Base-by-base conservation (phyloP, 2,797 vertebrate genomes). In the Anguilla pacifica region DNA sequence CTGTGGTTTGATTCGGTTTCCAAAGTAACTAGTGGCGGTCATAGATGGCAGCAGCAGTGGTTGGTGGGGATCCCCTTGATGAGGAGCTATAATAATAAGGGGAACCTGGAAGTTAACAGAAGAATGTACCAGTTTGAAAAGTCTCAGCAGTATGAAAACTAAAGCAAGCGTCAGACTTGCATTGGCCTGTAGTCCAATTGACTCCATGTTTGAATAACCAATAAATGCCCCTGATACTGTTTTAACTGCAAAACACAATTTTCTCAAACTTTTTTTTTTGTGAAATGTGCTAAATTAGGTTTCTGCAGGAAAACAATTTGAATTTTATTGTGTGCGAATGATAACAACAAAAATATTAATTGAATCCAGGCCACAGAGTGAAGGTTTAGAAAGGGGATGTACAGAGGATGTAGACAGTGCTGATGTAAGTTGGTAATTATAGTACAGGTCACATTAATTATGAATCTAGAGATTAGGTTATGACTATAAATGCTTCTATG, bases 1-100 rank as follows among this genome's bases (percentile, higher is more conserved):
- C 96, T 98, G 98, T 94, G 98, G 97, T 96, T 98, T 98, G 97
- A 98, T 97, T 97, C 98, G 97, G 97, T 99, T 98, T 97, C 97
- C 97, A 95, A 98, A 97, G 97, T 98, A 99, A 98, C 98, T 99
- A 99, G 98, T 99, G 99, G 97, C 98, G 98, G 98, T 99, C 98
- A 97, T 99, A 99, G 97, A 98, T 98, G 98, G 98, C 97, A 97
- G 99, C 98, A 99, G 98, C 97, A 98, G 99, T 97, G 97, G 98
- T 97, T 96, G 98, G 98, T 96, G 97, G 98, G 96, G 98, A 97
- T 97, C 98, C 98, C 98, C 99, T 98, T 96, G 99, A 98, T 97
- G 99, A 97, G 96, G 98, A 98, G 98, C 99, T 99, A 99, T 99
- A 99, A 99, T 99, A 99, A 99, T 99, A 99, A 99, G 98, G 99